Base-by-base conservation (phyloP, 2,113 vertebrate species). In the Clinocottus analis region DNA sequence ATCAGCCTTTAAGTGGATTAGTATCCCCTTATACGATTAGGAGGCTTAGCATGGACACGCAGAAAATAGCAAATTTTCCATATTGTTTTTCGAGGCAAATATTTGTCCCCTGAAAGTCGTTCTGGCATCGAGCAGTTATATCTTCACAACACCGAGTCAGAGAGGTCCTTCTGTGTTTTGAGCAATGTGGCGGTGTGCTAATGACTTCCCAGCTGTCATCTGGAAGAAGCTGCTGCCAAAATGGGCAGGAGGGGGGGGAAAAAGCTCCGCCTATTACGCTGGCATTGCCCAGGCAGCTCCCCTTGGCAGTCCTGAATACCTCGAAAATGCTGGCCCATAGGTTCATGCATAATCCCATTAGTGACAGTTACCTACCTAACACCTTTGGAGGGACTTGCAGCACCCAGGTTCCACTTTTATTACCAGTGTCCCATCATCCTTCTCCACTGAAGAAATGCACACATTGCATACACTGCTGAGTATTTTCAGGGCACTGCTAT, bases 191-290 rank as follows among this genome's bases (percentile, higher is more conserved):
- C 62, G 31, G 51, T 86, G 67, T 80, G 59, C 74, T 89, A 85
- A 90, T 89, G 82, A 79, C 83, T 85, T 83, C 71, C 81, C 81
- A 87, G 90, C 81, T 90, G 90, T 87, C 87, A 74, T 86, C 64
- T 86, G 78, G 80, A 84, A 90, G 63, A 84, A 59, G 60, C 64
- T 58, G 49, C 35, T 72, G 75, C 83, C 89, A 87, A 80, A 87
- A 69, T 9, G 74, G 59, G 59, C 70, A 43, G 55, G 19, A 62
- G 64, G 80, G 66, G 77, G 75, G 77, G 78, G 80, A 82, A 77
- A 87, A 77, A 87, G 79, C 78, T 61, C 64, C 51, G 77, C 56
- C 73, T 83, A 77, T 81, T 73, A 75, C 45, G 66, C 67, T 78
- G 72, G 80, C 33, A 84, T 72, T 35, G 43, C 72, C 33, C 39